phyloP scores from a whole-genome alignment of 2,113 vertebrate species.

The Nestor notabilis region DNA sequence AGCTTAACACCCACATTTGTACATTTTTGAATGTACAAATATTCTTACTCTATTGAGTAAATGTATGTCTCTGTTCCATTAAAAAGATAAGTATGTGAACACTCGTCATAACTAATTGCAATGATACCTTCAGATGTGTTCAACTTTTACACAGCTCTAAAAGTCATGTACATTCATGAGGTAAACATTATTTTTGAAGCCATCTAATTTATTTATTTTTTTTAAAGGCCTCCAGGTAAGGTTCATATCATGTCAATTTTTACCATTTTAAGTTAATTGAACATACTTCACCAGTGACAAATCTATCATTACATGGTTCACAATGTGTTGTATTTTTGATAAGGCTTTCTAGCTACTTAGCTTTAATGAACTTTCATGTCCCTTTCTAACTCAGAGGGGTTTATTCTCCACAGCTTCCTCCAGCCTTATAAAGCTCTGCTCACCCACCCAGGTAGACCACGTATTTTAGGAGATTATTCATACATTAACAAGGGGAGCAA shows the following conservation, averaged over 20 bases:
- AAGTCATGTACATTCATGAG: background rate
- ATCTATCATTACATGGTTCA: background rate
- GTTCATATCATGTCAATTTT: background rate
- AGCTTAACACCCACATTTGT: background rate
- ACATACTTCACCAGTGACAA: background rate
- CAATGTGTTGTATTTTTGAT: background rate
- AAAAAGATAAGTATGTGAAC: background rate
- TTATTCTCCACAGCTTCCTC: background rate
- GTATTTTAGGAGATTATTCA: background rate
- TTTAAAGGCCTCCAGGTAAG: background rate
- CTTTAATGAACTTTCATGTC: background rate
- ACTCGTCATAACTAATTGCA: background rate
- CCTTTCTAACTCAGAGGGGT: background rate
- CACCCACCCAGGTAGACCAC: background rate
- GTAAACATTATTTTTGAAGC: background rate
- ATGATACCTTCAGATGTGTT: background rate
- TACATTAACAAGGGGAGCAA: background rate
- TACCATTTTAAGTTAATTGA: background rate
- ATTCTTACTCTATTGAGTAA: background rate
- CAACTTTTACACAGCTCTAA: background rate
- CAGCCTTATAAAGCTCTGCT: background rate
- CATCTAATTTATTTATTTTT: background rate
- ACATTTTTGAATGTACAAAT: background rate
- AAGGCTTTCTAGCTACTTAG: background rate
- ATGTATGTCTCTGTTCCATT: background rate